These are phyloP conservation scores for Dinoponera quadriceps DNA, from an alignment of 1,140 invertebrate genomes.

Conservation along the genomic window DNA sequence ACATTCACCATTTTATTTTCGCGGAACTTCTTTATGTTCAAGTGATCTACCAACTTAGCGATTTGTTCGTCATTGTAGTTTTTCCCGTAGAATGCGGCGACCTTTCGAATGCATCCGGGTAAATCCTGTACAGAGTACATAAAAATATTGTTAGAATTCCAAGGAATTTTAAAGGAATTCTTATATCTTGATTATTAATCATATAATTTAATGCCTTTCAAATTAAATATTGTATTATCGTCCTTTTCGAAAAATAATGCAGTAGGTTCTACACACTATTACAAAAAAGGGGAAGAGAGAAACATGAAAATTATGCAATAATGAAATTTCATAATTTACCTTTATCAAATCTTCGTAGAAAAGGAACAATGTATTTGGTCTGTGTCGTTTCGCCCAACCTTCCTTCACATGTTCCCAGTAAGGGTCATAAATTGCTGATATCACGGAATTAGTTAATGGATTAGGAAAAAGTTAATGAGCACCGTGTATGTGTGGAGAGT, in stretches of 20 bases:
- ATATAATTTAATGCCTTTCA: no score
- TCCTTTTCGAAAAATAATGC: no score
- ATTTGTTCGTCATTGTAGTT: slow-evolving; percentile 86
- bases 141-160: neutral
- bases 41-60: slow-evolving; percentile 86
- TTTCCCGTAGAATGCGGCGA: slow-evolving; percentile 87
- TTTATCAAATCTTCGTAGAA: slow-evolving; percentile 89
- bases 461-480: neutral
- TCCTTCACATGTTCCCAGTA: slow-evolving; percentile 87
- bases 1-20: slow-evolving; percentile 88
- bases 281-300: no score
- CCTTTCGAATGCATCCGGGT: slow-evolving; percentile 85
- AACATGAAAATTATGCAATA: no score
- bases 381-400: slow-evolving; percentile 86
- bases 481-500: neutral
- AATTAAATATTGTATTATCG: no score
- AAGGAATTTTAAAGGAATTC: neutral
- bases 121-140: slow-evolving; percentile 82
- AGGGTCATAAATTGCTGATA: slow-evolving; percentile 82
- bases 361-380: slow-evolving; percentile 87
- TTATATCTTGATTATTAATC: no score
- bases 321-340: slow-evolving; percentile 58
- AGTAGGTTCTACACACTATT: no score
- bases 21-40: slow-evolving; percentile 91
- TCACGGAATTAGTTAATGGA: no score